A percentile compares a stretch with the other conserved stretches of the same genome.
Conservation (phyloP, 37 sponge, comb jelly and placozoan genomes). For the Halichondria panicea region DNA sequence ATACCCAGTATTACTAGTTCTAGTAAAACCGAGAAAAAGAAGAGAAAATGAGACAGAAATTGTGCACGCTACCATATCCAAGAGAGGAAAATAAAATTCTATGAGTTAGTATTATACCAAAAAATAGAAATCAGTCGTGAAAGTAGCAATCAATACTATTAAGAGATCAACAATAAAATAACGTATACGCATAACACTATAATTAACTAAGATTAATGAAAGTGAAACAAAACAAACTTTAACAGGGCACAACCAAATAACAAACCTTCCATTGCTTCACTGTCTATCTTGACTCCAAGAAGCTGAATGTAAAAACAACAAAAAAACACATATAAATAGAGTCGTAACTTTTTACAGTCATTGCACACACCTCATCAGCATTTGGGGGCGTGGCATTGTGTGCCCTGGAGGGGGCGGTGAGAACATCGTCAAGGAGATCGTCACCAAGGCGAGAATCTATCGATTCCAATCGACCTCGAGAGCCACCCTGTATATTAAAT, state of each 20-base stretch:
- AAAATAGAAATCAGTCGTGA: too few relatives aligned
- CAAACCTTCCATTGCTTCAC: slow-evolving; percentile 26
- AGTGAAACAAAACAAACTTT: background rate
- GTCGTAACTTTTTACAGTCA: background rate
- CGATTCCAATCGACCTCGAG: slow-evolving; percentile 17
- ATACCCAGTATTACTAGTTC: background rate
- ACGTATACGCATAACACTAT: too few relatives aligned
- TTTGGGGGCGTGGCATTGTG: slow-evolving; percentile 28
- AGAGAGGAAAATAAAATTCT: too few relatives aligned
- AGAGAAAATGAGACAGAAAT: background rate
- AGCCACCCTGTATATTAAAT: background rate
- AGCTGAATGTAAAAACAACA: slow-evolving; percentile 5
- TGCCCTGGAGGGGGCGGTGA: slow-evolving; percentile 51
- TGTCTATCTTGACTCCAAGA: slow-evolving; percentile 17
- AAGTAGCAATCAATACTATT: too few relatives aligned
- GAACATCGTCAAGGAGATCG: slow-evolving; percentile 71
- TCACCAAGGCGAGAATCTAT: slow-evolving; percentile 37
- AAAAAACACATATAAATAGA: background rate
- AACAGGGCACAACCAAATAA: background rate
- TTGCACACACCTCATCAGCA: slow-evolving; percentile 41
- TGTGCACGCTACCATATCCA: too few relatives aligned
- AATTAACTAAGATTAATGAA: too few relatives aligned
- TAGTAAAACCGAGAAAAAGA: background rate
- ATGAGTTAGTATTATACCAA: too few relatives aligned
- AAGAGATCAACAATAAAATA: too few relatives aligned